Evolutionary conservation across 2,797 vertebrate species (phyloP), one percentile per base, ranked within the genome.

Genomic region (Spinus olivaceus): DNA sequence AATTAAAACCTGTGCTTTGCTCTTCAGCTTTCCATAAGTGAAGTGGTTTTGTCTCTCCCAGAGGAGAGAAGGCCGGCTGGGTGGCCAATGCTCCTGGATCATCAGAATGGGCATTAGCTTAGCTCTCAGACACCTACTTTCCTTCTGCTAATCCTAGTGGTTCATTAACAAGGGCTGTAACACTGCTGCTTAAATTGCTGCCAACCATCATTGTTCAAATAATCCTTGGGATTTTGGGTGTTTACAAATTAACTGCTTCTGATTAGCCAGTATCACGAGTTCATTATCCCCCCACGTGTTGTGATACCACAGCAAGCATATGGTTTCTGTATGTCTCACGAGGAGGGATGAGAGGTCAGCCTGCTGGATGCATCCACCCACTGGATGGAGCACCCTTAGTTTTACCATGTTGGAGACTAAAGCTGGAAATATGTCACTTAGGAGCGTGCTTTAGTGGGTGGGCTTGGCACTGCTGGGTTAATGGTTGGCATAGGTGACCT

Each of bases 1-100:
- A 83, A n/a, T 89, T 95, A 89, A 87, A 88, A 64, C 76, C 74
- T 33, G 9, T 39, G 42, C 56, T 76, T 79, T 78, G 64, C 84
- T 92, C 67, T 70, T 81, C n/a, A 65, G 85, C 71, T 78, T 54
- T 90, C 61, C 67, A 47, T 51, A 67, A 71, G 53, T 57, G 56
- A 59, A 90, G 33, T 88, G 74, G 13, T 94, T 90, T 92, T 7
- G 0, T 74, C 64, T 77, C 51, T 66, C 56, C 46, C 61, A 47
- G 35, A 44, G 1, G 6, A 87, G 30, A 23, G 30, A 57, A 84
- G 73, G 23, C 59, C 64, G 42, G 20, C 32, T 85, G 89, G 71
- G 37, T 16, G 32, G 30, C 65, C n/a, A 42, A 2, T 66, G 51
- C 49, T 88, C 32, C 28, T 41, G 5, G 8, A 59, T 20, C 61